phyloP scores from a whole-genome alignment of 2,888 invertebrate genomes.

The Mesorhabditis sp. region DNA sequence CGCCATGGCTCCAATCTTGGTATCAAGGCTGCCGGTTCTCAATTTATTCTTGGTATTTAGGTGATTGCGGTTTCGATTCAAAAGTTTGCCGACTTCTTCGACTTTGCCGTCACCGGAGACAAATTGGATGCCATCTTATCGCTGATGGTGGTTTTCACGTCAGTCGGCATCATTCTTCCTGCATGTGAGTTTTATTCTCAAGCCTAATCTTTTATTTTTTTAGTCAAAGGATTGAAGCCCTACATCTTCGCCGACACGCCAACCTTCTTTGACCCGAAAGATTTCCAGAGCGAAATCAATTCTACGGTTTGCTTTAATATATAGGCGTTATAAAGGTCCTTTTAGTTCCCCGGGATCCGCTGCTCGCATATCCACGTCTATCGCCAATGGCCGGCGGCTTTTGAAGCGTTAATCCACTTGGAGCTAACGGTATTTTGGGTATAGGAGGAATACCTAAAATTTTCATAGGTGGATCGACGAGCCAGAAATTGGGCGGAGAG shows the following conservation, averaged over 20 bases:
- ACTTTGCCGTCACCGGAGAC: not conserved
- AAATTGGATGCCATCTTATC: conserved; percentile 4
- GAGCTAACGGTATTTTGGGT: not conserved
- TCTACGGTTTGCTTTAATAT: not conserved
- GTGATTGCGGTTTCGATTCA: conserved; percentile 1
- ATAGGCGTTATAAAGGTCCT: not conserved
- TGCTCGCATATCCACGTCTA: conserved; percentile 6
- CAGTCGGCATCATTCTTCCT: not conserved
- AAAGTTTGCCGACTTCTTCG: not conserved
- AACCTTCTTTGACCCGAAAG: not conserved
- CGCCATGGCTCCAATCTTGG: conserved; percentile 1
- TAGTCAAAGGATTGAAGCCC: conserved; percentile 1
- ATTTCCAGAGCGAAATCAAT: conserved; percentile 6
- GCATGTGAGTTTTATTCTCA: not conserved
- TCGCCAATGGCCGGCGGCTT: not conserved
- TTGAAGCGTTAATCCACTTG: conserved; percentile 1
- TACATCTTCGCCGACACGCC: conserved; percentile 5
- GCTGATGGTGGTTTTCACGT: not conserved
- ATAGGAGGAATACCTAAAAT: not conserved
- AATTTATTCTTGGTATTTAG: not conserved
- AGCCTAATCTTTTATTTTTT: not conserved
- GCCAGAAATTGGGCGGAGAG: not conserved
- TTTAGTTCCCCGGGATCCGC: not conserved
- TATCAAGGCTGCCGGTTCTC: not conserved
- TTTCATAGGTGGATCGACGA: not conserved